phyloP scores from a whole-genome alignment of 2,113 vertebrate genomes.

The Dipodomys spectabilis region DNA sequence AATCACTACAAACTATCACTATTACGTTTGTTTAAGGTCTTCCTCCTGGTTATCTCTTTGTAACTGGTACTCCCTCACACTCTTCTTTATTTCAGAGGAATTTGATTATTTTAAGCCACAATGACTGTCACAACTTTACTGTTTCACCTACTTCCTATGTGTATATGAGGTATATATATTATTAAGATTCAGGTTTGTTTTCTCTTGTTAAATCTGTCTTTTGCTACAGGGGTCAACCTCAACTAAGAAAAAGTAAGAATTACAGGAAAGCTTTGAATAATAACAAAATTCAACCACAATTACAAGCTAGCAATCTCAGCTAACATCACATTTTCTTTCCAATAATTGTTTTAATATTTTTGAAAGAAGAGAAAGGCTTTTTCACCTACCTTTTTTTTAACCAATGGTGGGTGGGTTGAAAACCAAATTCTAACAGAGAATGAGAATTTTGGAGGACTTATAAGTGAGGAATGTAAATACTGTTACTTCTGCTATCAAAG shows the following conservation, averaged over 20 bases:
- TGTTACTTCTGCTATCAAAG: constrained; percentile 6
- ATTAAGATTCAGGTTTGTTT: neutral
- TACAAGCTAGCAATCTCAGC: neutral
- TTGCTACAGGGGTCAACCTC: neutral
- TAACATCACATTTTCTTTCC: neutral
- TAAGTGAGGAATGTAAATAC: constrained; percentile 24
- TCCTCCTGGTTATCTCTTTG: neutral
- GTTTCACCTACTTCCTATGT: neutral
- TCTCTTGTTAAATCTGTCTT: neutral
- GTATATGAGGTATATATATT: neutral
- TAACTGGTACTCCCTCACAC: neutral
- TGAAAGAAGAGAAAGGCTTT: neutral
- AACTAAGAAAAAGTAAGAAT: constrained; percentile 20
- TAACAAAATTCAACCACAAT: constrained; percentile 12
- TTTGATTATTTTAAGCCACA: neutral
- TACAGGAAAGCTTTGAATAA: constrained; percentile 10
- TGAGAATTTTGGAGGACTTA: neutral
- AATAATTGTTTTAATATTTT: constrained; percentile 14
- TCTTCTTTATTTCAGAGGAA: neutral
- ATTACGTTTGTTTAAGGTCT: neutral
- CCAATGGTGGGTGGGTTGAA: neutral
- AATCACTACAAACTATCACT: too few relatives aligned
- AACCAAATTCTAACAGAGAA: too few relatives aligned
- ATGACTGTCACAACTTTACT: neutral
- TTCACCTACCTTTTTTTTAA: constrained; percentile 25